These are phyloP conservation scores for Leguminivora glycinivorella DNA, from an alignment of 1,140 invertebrate genomes.

Conservation along the genomic window DNA sequence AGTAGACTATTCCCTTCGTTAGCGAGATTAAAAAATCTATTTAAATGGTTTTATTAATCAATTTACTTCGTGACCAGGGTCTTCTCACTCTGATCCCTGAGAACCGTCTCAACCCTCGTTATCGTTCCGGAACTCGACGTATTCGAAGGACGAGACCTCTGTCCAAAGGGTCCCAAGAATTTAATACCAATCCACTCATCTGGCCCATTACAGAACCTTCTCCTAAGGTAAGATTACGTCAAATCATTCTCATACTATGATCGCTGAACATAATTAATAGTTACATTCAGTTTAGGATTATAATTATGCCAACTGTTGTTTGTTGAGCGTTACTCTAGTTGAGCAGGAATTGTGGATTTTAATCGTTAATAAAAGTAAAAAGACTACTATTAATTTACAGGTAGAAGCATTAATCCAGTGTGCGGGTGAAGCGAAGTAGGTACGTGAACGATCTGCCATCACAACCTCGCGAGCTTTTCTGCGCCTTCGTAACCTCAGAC, in stretches of 20 bases:
- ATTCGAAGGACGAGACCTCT: constrained; percentile 77
- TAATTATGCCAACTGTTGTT: too few species aligned
- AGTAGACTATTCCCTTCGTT: too few species aligned
- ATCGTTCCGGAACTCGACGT: constrained; percentile 56
- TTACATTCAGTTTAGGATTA: too few species aligned
- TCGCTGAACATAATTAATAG: too few species aligned
- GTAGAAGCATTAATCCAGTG: constrained; percentile 82
- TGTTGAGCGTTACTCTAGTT: too few species aligned
- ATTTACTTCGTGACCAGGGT: constrained; percentile 37
- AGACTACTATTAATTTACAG: background rate
- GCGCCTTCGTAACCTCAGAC: constrained; percentile 82
- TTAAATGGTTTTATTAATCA: too few species aligned
- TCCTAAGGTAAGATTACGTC: constrained; percentile 78
- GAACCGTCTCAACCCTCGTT: constrained; percentile 39
- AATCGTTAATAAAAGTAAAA: too few species aligned
- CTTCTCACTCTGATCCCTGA: constrained; percentile 46
- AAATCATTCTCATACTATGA: too few species aligned
- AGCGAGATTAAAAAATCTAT: too few species aligned
- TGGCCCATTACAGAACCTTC: constrained; percentile 85
- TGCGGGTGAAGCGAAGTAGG: constrained; percentile 81
- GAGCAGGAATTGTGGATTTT: background rate
- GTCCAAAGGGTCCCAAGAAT: constrained; percentile 83
- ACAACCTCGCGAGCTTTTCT: constrained; percentile 80
- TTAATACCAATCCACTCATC: constrained; percentile 80
- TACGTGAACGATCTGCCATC: constrained; percentile 83